Percentiles rank a stretch among this genome's conserved stretches.
These are phyloP conservation scores for Thalpophila matura DNA, from an alignment of 2,888 invertebrate genomes.

Conservation along the genomic window DNA sequence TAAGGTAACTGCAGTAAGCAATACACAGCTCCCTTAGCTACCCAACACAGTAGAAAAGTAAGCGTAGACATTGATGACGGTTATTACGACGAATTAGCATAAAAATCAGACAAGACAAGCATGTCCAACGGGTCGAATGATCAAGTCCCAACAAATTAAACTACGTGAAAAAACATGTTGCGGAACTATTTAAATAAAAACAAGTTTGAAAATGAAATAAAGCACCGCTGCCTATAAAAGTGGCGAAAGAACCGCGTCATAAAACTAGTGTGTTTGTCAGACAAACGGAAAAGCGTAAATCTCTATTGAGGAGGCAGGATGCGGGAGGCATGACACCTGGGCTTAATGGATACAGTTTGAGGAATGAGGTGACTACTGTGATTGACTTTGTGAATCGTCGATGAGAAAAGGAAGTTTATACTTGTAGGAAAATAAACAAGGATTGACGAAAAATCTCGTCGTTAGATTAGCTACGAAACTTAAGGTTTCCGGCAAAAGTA, in stretches of 20 bases:
- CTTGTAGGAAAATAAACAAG: background rate
- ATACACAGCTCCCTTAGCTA: too few relatives aligned
- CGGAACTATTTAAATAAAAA: conserved; percentile 39
- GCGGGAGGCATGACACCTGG: conserved; percentile 45
- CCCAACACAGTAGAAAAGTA: too few relatives aligned
- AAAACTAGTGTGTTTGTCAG: conserved; percentile 46
- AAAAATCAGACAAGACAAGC: too few relatives aligned
- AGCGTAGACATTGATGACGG: too few relatives aligned
- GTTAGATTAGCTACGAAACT: too few relatives aligned
- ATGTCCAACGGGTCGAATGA: conserved; percentile 5
- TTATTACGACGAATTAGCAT: background rate
- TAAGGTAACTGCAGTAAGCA: too few relatives aligned
- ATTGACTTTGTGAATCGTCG: conserved; percentile 26
- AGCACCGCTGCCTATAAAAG: conserved; percentile 35
- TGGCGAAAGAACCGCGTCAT: conserved; percentile 49
- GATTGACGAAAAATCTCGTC: background rate
- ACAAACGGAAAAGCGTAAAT: conserved; percentile 50
- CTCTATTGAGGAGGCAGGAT: conserved; percentile 42
- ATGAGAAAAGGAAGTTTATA: background rate
- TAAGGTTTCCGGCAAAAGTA: too few relatives aligned
- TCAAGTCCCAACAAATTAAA: conserved; percentile 34
- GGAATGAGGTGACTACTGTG: conserved; percentile 23
- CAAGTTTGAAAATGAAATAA: conserved; percentile 44
- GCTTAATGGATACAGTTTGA: conserved; percentile 22
- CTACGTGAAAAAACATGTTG: conserved; percentile 41